Percentiles rank a stretch among this genome's conserved stretches.
Conservation (phyloP, 2,888 invertebrate genomes). For the Eledone cirrhosa region DNA sequence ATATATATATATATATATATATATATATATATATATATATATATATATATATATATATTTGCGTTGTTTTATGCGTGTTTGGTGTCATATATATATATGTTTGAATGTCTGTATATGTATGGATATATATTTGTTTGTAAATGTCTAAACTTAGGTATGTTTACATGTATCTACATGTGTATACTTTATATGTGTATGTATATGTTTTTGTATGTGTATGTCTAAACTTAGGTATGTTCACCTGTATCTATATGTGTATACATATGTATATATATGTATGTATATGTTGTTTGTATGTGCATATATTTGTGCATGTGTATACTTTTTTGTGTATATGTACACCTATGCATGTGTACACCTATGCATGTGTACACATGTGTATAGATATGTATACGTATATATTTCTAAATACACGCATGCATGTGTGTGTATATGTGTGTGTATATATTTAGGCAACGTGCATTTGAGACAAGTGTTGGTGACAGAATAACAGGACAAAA, state of each 20-base stretch:
- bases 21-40: conserved; percentile 26
- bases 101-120: not conserved
- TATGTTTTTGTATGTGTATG: conserved; percentile 16
- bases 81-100: not conserved
- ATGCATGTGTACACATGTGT: conserved; percentile 11
- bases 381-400: too few species aligned
- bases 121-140: not conserved
- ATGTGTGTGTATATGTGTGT: too few species aligned
- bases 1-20: too few species aligned
- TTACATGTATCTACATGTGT: not conserved
- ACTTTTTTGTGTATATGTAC: too few species aligned
- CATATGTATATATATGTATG: too few species aligned
- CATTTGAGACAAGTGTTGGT: too few species aligned
- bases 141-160: not conserved
- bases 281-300: too few species aligned
- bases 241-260: too few species aligned
- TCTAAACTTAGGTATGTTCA: conserved; percentile 16
- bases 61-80: too few species aligned
- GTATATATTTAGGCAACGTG: too few species aligned
- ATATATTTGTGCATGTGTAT: not conserved
- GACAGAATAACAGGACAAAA: too few species aligned
- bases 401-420: too few species aligned
- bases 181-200: not conserved
- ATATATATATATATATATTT: not conserved
- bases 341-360: not conserved